These are phyloP conservation scores for Gari tellinella DNA, from an alignment of 2,888 invertebrate genomes.

Conservation along the genomic window DNA sequence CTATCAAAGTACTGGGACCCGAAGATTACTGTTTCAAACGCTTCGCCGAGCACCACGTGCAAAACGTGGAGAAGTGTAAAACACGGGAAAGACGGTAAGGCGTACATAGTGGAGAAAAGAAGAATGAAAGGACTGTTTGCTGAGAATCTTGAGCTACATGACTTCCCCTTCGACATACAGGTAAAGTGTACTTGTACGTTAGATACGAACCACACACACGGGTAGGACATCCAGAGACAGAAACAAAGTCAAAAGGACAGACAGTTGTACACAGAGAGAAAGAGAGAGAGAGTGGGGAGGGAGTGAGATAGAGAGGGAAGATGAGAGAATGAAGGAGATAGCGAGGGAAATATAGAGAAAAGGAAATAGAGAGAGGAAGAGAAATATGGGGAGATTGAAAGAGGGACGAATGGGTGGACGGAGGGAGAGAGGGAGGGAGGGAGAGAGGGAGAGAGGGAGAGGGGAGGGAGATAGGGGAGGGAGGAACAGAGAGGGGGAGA, in stretches of 20 bases:
- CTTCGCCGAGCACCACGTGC: conserved; percentile 2
- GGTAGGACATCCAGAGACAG: no score
- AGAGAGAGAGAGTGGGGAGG: neutral
- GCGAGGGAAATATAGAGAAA: neutral
- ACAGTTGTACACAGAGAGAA: no score
- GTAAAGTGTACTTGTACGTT: no score
- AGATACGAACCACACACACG: no score
- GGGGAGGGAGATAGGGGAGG: neutral
- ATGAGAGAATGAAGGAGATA: neutral
- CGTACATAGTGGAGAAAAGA: conserved; percentile 76
- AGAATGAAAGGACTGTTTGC: conserved; percentile 77
- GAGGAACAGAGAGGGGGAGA: neutral
- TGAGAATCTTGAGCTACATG: conserved; percentile 79
- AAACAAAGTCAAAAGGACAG: no score
- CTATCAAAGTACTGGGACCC: conserved; percentile 27
- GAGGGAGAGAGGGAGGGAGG: neutral
- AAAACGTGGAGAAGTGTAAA: conserved; percentile 21
- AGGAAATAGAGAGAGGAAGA: neutral
- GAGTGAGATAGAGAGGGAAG: neutral
- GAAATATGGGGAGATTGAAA: neutral
- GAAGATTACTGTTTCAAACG: conserved; percentile 21
- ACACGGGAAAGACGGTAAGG: conserved; percentile 62
- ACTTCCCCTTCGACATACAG: conserved; percentile 83
- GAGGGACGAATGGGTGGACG: neutral
- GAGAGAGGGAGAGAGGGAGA: neutral